A percentile compares a stretch with the other conserved stretches of the same genome.
These are phyloP conservation scores for Anolis apletophallus DNA, from an alignment of 2,797 vertebrate genomes.

Conservation along the genomic window DNA sequence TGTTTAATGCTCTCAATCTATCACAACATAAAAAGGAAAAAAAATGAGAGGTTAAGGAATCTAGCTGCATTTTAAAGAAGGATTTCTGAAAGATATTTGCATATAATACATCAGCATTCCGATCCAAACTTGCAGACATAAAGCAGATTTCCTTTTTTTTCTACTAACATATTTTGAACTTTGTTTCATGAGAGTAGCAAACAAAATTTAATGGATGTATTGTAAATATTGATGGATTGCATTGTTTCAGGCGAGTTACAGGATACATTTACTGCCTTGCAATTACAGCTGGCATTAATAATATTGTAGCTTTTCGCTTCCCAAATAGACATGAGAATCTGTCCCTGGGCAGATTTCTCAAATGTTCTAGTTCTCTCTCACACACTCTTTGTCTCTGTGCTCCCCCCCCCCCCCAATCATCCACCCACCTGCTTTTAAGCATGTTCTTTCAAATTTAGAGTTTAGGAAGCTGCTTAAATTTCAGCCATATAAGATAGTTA, in stretches of 20 bases:
- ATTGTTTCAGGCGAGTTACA: slow-evolving; percentile 70
- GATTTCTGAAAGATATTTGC: background rate
- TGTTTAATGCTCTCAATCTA: no score
- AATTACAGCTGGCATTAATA: slow-evolving; percentile 77
- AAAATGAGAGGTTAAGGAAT: no score
- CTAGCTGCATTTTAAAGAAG: no score
- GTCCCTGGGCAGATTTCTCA: slow-evolving; percentile 64
- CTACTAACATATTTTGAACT: background rate
- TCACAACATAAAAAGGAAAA: no score
- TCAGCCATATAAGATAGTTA: slow-evolving; percentile 69
- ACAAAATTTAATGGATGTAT: slow-evolving; percentile 62
- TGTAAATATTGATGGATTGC: slow-evolving; percentile 63
- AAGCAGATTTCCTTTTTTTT: background rate
- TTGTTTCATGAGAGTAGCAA: slow-evolving; percentile 33
- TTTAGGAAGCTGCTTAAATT: slow-evolving; percentile 78
- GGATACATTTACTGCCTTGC: slow-evolving; percentile 76
- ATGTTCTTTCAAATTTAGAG: slow-evolving; percentile 76
- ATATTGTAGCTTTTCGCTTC: slow-evolving; percentile 69
- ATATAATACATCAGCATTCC: background rate
- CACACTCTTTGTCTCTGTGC: slow-evolving; percentile 77
- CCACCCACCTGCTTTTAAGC: slow-evolving; percentile 78
- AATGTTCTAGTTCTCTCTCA: slow-evolving; percentile 63
- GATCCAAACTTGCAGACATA: slow-evolving; percentile 4
- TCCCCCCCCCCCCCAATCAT: slow-evolving; percentile 76
- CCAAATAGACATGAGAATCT: slow-evolving; percentile 54